Percentiles rank a stretch among this genome's conserved stretches.
Evolutionary conservation across 2,888 invertebrate species (phyloP).

Genomic region (Parnassius apollo): DNA sequence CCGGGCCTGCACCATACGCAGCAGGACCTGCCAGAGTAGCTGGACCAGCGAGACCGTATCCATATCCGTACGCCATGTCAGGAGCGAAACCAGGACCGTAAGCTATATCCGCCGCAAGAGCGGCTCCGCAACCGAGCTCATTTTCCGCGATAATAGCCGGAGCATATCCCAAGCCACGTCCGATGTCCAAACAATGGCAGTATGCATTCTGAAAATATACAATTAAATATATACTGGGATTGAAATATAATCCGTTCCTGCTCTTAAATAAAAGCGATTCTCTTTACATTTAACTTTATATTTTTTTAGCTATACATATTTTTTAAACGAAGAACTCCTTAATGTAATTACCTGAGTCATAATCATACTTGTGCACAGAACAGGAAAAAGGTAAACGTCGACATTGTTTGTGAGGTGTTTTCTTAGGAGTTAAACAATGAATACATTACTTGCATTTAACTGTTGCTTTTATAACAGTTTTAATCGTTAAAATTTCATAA

Average conservation of each 20-base stretch:
- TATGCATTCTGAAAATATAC: too few species aligned
- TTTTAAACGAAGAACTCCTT: too few species aligned
- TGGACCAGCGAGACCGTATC: constrained; percentile 3
- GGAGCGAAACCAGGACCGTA: constrained; percentile 3
- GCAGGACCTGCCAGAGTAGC: background rate
- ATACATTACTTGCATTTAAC: background rate
- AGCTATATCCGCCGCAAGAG: background rate
- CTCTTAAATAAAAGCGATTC: too few species aligned
- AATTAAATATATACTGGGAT: too few species aligned
- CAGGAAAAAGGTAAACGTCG: constrained; percentile 38
- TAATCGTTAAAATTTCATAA: too few species aligned
- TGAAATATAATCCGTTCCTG: too few species aligned
- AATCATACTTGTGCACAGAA: constrained; percentile 49
- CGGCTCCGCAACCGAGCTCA: background rate
- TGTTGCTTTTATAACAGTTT: too few species aligned
- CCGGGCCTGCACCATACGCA: background rate
- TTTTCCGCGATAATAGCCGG: background rate
- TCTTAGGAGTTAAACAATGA: too few species aligned
- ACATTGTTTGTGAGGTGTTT: constrained; percentile 31
- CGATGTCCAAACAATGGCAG: too few species aligned
- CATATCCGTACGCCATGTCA: constrained; percentile 1
- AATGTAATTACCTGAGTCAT: constrained; percentile 41
- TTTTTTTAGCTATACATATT: too few species aligned
- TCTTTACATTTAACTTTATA: too few species aligned
- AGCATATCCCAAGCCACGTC: background rate